Evolutionary conservation across 2,888 invertebrate species (phyloP), one percentile per base, ranked within the genome.

Genomic region (Tipula confusa): DNA sequence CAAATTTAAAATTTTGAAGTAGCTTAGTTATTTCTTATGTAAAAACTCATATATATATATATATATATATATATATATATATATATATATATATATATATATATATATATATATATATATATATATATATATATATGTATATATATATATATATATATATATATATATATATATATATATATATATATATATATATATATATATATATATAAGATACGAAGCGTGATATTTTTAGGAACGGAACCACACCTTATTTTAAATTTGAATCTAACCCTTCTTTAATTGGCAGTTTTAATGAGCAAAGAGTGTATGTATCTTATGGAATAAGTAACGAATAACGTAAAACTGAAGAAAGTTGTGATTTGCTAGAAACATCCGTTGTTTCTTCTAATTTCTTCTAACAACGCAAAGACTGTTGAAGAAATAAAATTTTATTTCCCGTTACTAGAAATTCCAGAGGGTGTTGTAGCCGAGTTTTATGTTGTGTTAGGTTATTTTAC

Each of bases 371-470:
- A 84, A 85, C 29, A 24, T 83, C 84, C 7, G 82, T 83, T 2
- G 85, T 85, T 84, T 86, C 85, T 48, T 86, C 85, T 38, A 82
- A 86, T 86, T 84, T 85, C 82, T 9, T 84, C 84, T 28, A 84
- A 64, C 7, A 86, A 29, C 81, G 86, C 83, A 11, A 83, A 83
- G 1, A 82, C 64, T 38, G 87, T 85, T 24, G 83, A 82, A 13
- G 33, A n/a, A n/a, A n/a, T n/a, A n/a, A n/a, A n/a, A n/a, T n/a
- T n/a, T n/a, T n/a, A n/a, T n/a, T n/a, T n/a, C 79, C 86, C 87
- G 80, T 83, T 82, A 83, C 84, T 86, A 29, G 86, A 87, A 36
- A 85, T 85, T 1, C 85, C 86, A 29, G 83, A 83, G 86, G 86
- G 87, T 13, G 86, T 86, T 11, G 84, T 86, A 7, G 85, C 82